Conservation (phyloP, 2,888 invertebrate species). For the Zonitis immaculata region DNA sequence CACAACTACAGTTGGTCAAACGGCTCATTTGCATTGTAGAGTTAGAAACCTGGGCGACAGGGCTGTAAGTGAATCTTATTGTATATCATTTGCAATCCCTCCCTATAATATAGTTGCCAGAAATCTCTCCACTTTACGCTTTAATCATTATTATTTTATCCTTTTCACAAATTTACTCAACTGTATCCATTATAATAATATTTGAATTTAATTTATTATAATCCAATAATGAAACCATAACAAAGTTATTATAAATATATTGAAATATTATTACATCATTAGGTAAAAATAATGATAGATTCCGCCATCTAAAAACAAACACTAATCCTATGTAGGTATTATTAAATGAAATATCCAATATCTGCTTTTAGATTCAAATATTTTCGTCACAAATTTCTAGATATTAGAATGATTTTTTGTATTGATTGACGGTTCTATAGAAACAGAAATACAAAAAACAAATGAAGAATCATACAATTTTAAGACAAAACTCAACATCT, state of each 20-base stretch:
- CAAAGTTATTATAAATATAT: not conserved
- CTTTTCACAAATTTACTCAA: constrained; percentile 2
- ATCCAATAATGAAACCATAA: constrained; percentile 4
- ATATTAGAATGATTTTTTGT: constrained; percentile 13
- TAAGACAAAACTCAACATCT: not conserved
- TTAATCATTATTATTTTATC: constrained; percentile 15
- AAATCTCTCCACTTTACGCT: constrained; percentile 15
- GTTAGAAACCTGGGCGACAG: constrained; percentile 83
- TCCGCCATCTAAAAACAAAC: not conserved
- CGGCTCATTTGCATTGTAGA: constrained; percentile 78
- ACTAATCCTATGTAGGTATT: constrained; percentile 8
- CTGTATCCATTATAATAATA: constrained; percentile 1
- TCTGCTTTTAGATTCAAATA: constrained; percentile 15
- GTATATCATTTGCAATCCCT: constrained; percentile 21
- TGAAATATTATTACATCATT: not conserved
- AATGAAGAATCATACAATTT: not conserved
- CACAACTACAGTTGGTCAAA: constrained; percentile 82
- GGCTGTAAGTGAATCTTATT: constrained; percentile 63
- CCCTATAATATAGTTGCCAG: constrained; percentile 16
- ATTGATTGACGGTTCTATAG: constrained; percentile 10
- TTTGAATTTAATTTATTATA: constrained; percentile 2
- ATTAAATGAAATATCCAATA: constrained; percentile 16
- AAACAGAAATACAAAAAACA: not conserved
- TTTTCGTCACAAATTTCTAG: constrained; percentile 12
- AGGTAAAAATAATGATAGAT: constrained; percentile 6